Conservation (phyloP, 2,888 invertebrate species). For the Branchinecta sandiegonensis region DNA sequence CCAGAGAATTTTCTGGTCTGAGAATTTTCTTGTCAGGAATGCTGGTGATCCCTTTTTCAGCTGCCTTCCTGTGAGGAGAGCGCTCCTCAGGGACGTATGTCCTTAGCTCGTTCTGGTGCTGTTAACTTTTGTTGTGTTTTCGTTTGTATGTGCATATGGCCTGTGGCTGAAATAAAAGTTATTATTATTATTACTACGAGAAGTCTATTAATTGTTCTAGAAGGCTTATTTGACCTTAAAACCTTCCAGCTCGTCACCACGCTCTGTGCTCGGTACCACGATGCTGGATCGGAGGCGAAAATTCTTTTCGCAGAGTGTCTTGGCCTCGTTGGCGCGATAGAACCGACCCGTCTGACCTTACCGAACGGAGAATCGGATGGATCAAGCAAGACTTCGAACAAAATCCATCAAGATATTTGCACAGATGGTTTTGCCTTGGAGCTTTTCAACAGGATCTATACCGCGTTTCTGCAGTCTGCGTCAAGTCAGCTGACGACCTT, state of each 20-base stretch:
- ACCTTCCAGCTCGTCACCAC: slow-evolving; percentile 1
- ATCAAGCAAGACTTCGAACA: neutral
- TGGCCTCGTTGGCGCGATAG: neutral
- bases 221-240: neutral
- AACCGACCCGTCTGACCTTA: neutral
- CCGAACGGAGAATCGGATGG: neutral
- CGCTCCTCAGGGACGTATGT: too few species aligned
- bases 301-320: neutral
- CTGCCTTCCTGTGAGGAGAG: too few species aligned
- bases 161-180: too few species aligned
- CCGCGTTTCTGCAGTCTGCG: neutral
- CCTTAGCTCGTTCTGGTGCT: too few species aligned
- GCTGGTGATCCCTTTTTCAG: too few species aligned
- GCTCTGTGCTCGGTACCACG: neutral
- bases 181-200: too few species aligned
- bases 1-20: too few species aligned
- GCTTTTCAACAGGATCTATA: slow-evolving; percentile 3
- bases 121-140: too few species aligned
- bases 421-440: neutral
- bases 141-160: too few species aligned
- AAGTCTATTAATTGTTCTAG: too few species aligned
- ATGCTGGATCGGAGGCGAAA: neutral
- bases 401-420: neutral
- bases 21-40: too few species aligned
- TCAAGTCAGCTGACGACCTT: slow-evolving; percentile 8